Evolutionary conservation across 1,140 invertebrate genomes (phyloP).

Genomic region (Hesperophylax magnus): DNA sequence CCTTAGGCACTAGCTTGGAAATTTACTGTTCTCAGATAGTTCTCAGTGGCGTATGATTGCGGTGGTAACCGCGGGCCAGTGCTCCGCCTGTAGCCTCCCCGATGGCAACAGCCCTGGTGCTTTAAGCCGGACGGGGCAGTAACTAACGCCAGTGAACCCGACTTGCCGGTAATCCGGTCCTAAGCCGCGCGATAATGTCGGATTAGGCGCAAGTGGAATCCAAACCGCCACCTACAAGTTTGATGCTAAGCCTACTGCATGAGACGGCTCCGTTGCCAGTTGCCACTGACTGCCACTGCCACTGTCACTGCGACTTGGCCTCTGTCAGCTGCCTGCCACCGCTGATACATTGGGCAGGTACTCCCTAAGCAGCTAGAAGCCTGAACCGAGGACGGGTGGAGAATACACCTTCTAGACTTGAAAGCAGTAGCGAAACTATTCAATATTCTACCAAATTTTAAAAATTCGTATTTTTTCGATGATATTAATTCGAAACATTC

Average conservation of each 20-base stretch:
- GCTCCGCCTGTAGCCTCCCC: neutral
- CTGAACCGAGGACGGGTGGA: too few relatives aligned
- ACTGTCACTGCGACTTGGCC: too few relatives aligned
- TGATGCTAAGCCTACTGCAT: neutral
- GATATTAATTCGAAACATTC: too few relatives aligned
- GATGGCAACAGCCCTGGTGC: slow-evolving; percentile 13
- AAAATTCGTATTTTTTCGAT: too few relatives aligned
- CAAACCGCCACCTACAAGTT: slow-evolving; percentile 5
- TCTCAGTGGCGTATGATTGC: neutral
- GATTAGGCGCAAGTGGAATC: slow-evolving; percentile 32
- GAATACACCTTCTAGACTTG: too few relatives aligned
- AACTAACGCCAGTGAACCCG: slow-evolving; percentile 41
- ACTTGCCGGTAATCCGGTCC: slow-evolving; percentile 15
- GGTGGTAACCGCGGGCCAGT: neutral
- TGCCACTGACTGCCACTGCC: too few relatives aligned
- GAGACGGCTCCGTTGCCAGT: too few relatives aligned
- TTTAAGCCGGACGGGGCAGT: slow-evolving; percentile 26
- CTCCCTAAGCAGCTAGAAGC: too few relatives aligned
- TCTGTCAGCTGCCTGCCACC: neutral
- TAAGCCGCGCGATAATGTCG: slow-evolving; percentile 42
- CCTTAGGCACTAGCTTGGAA: too few relatives aligned
- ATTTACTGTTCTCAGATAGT: too few relatives aligned
- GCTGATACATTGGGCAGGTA: neutral
- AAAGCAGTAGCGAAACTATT: too few relatives aligned
- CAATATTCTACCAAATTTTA: too few relatives aligned